Conservation (phyloP, 1,140 invertebrate species). For the Sitophilus oryzae region DNA sequence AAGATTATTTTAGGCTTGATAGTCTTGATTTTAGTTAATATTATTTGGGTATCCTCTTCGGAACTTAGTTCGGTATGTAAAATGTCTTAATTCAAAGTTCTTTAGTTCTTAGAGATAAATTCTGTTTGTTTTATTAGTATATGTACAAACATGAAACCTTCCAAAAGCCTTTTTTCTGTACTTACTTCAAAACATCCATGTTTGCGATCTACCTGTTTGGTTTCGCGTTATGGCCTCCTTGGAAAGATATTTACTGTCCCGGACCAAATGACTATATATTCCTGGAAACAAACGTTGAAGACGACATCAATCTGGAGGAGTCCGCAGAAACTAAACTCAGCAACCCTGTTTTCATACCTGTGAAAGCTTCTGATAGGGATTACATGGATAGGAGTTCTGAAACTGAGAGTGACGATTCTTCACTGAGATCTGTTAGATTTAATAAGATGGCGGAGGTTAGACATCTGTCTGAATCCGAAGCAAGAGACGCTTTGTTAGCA, state of each 20-base stretch:
- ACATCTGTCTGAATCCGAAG: conserved; percentile 74
- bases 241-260: conserved; percentile 66
- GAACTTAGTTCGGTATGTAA: conserved; percentile 71
- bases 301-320: conserved; percentile 59
- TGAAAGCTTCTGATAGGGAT: conserved; percentile 62
- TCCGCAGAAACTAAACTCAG: conserved; percentile 49
- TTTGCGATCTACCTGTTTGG: conserved; percentile 78
- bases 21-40: conserved; percentile 72
- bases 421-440: conserved; percentile 58
- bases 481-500: conserved; percentile 75
- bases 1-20: conserved; percentile 70
- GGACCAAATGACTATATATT: conserved; percentile 60
- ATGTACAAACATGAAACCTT: conserved; percentile 73
- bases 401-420: conserved; percentile 80
- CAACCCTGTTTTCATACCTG: conserved; percentile 76
- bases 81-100: conserved; percentile 16
- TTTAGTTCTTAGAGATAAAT: neutral
- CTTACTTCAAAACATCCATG: conserved; percentile 84
- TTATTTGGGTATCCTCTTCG: conserved; percentile 82
- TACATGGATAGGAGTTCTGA: conserved; percentile 61
- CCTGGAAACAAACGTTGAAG: conserved; percentile 61
- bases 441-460: conserved; percentile 79
- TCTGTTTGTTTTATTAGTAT: conserved; percentile 57
- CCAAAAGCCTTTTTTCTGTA: conserved; percentile 84
- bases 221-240: conserved; percentile 74